Evolutionary conservation across 2,113 vertebrate species (phyloP), one percentile per base, ranked within the genome.

Genomic region (Poeciliopsis prolifica): DNA sequence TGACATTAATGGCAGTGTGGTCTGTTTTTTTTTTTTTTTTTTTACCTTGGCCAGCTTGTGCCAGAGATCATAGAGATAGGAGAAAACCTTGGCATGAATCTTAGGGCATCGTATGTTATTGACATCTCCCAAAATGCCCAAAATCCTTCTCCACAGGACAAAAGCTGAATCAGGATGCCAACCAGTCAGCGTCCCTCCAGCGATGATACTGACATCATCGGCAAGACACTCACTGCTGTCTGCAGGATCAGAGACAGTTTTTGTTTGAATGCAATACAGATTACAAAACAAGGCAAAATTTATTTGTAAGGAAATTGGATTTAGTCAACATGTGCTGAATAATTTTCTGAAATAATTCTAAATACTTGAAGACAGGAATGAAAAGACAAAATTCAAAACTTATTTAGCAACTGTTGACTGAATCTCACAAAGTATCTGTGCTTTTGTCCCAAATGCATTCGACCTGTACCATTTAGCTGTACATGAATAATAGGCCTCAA

Each of bases 151-250:
- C 98, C 98, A 99, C 1, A 99, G 80, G 29, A 99, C 98, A 7
- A 98, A 96, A 2, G 98, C 97, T 15, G 97, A 99, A 87, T 99
- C 98, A 1, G 98, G 94, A 75, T 97, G 97, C 98, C 98, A 99
- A 22, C 98, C 98, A 0, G 95, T 94, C 60, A 99, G 95, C 79
- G 94, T 98, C 68, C 98, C 98, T 54, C 98, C 97, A 33, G 98
- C 97, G 73, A 99, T 98, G 80, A 99, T 97, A 88, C 98, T 99
- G 88, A 96, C 95, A 85, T 99, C 97, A 24, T 99, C 97, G 14
- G 96, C 94, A 63, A 99, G 95, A 90, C 95, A 98, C 75, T 99
- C 97, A 0, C 95, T 97, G 62, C 97, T 98, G 74, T 99, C 98
- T 99, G 91, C 3, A 87, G 84, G 68, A 68, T 70, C 26, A 61